Evolutionary conservation across 2,888 invertebrate genomes (phyloP), one percentile per base, ranked within the genome.

Genomic region (Pollenia griseotomentosa): DNA sequence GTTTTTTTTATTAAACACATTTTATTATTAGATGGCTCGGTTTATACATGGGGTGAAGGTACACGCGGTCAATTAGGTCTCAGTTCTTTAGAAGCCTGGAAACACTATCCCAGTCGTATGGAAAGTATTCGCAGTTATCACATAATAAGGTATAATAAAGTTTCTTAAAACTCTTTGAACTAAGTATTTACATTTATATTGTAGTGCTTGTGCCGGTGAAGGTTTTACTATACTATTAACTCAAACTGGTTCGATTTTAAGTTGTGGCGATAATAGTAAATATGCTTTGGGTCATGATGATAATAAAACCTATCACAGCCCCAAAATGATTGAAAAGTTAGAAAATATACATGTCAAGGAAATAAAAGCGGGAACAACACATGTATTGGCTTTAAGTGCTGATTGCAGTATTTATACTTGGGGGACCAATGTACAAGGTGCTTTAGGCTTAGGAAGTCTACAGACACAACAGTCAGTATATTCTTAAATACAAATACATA

Each of bases 41-140:
- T 96, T 2, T 96, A 95, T 90, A 94, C 95, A 0, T 96, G 96
- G 96, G 96, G 96, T 19, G 95, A 95, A 90, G 96, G 96, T 23
- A 92, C 93, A 9, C 94, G 94, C 90, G 96, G 96, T 0, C 96
- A 96, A 91, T 93, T 97, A 66, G 96, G 96, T 0, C 93, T 94
- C 57, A 94, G 94, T 40, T 92, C 93, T 8, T 89, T 94, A 10
- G 94, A 94, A 87, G 91, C 93, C 3, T 95, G 94, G 93, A 93
- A 94, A 83, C 94, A 94, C 65, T 94, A 94, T 90, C 96, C 96
- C 0, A 94, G 94, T 65, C 93, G 94, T 79, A 94, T 96, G 65
- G 95, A 95, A 88, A 94, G 94, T 40, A 93, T 96, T 16, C 94
- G 95, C 86, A 95, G 95, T 65, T 95, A 96, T 91, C 94, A 94